Evolutionary conservation across 1,140 invertebrate species (phyloP).

Genomic region (Orchestia grillus): DNA sequence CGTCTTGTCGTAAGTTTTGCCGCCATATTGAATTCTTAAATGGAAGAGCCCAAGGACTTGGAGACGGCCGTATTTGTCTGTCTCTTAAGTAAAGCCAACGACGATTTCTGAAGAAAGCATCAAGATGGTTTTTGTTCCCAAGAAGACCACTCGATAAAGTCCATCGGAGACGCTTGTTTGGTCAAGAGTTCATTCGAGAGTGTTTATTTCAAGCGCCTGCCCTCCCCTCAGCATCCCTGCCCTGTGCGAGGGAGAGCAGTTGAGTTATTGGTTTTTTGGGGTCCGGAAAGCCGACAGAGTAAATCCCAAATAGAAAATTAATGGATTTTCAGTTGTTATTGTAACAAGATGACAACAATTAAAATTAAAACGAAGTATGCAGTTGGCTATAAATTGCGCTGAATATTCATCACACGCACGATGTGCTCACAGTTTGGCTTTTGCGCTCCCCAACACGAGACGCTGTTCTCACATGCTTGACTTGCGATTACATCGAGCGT

Average conservation of each 20-base stretch:
- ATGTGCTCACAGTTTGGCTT: not conserved
- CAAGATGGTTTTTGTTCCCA: not conserved
- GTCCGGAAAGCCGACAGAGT: not conserved
- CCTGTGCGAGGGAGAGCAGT: not conserved
- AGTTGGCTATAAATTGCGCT: not conserved
- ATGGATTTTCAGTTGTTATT: not conserved
- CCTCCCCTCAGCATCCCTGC: not conserved
- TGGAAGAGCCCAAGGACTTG: not conserved
- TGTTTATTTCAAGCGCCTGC: not conserved
- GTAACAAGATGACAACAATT: not conserved
- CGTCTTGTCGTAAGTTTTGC: not conserved
- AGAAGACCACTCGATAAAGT: not conserved
- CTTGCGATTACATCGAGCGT: too few species aligned
- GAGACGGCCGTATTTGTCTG: not conserved
- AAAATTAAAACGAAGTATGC: not conserved
- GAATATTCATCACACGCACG: not conserved
- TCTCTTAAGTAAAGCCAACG: not conserved
- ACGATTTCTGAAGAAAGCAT: not conserved
- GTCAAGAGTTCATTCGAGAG: not conserved
- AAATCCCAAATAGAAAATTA: not conserved
- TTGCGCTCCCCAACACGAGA: not conserved
- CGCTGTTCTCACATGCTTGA: too few species aligned
- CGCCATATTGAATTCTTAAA: slow-evolving; percentile 10
- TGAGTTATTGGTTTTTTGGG: not conserved
- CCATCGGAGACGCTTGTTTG: slow-evolving; percentile 24